These are phyloP conservation scores for Rhabdomys dilectus DNA, from an alignment of 2,113 vertebrate species.

Conservation along the genomic window DNA sequence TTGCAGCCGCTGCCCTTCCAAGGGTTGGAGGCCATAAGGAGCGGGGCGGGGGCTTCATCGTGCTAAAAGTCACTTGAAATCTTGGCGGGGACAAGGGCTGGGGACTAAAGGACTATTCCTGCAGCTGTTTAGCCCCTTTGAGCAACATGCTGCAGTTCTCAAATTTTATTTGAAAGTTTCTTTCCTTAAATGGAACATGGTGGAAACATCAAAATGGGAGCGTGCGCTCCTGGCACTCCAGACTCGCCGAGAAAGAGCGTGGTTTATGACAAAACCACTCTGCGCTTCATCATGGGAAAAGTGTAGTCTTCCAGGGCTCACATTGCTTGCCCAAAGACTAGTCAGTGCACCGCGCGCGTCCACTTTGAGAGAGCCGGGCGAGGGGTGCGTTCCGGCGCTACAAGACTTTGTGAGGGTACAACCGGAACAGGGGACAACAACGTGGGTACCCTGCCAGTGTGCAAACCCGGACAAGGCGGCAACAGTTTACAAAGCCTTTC, in stretches of 20 bases:
- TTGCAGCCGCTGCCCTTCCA: background rate
- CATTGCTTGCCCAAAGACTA: background rate
- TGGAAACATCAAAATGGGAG: background rate
- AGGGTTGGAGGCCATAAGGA: background rate
- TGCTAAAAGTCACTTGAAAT: slow-evolving; percentile 22
- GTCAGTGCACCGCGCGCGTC: background rate
- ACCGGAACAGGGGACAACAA: background rate
- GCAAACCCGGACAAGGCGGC: background rate
- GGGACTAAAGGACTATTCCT: slow-evolving; percentile 35
- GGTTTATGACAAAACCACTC: too few species aligned
- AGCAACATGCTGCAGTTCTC: background rate
- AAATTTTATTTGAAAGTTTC: slow-evolving; percentile 55
- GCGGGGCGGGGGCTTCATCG: background rate
- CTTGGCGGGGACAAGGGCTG: background rate
- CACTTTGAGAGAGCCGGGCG: background rate
- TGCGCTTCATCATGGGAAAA: background rate
- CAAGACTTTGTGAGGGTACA: background rate
- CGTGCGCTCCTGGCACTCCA: background rate
- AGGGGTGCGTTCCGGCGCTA: background rate
- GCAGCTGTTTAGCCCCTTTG: slow-evolving; percentile 29
- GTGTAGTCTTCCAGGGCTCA: background rate
- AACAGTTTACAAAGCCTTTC: slow-evolving; percentile 67
- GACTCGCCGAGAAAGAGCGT: background rate
- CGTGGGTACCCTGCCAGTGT: background rate
- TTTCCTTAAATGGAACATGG: slow-evolving; percentile 44